Evolutionary conservation across 2,888 invertebrate species (phyloP).

Genomic region (Sinodicranocentrus sp.): DNA sequence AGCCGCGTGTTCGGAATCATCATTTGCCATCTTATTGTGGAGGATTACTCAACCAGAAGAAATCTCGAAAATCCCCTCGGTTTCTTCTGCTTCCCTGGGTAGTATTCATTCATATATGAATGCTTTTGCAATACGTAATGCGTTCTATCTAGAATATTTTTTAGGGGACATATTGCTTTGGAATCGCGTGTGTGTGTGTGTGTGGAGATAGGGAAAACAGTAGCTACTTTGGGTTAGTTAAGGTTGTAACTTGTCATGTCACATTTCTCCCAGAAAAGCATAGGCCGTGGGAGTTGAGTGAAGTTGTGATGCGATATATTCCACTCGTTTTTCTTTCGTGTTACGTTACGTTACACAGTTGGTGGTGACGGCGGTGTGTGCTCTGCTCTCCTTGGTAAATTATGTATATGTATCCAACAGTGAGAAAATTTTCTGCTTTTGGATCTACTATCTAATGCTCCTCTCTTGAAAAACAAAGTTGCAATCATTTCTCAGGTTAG

Average conservation of each 20-base stretch:
- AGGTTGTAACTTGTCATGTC: constrained; percentile 59
- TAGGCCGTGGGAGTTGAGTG: constrained; percentile 55
- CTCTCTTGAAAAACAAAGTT: constrained; percentile 5
- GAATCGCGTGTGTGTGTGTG: constrained; percentile 40
- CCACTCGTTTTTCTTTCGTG: constrained; percentile 23
- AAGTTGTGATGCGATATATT: constrained; percentile 31
- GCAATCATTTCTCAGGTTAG: constrained; percentile 42
- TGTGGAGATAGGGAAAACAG: constrained; percentile 31
- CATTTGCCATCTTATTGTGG: constrained; percentile 76
- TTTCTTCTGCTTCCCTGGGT: constrained; percentile 43
- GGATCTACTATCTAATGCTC: neutral
- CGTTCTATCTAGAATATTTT: neutral
- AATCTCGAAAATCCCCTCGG: constrained; percentile 62
- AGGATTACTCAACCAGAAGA: constrained; percentile 71
- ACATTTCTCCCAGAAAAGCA: constrained; percentile 35
- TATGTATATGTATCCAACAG: constrained; percentile 33
- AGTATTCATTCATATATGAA: neutral
- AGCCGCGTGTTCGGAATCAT: constrained; percentile 76
- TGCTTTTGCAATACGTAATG: constrained; percentile 27
- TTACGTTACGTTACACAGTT: constrained; percentile 54
- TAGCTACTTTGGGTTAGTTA: constrained; percentile 61
- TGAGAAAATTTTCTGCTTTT: constrained; percentile 28
- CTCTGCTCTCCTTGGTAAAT: constrained; percentile 19
- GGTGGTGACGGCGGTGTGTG: constrained; percentile 39
- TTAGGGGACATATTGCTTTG: constrained; percentile 7